Evolutionary conservation across 1,140 invertebrate genomes (phyloP), one percentile per base, ranked within the genome.

Genomic region (Pseudomyrmex gracilis): DNA sequence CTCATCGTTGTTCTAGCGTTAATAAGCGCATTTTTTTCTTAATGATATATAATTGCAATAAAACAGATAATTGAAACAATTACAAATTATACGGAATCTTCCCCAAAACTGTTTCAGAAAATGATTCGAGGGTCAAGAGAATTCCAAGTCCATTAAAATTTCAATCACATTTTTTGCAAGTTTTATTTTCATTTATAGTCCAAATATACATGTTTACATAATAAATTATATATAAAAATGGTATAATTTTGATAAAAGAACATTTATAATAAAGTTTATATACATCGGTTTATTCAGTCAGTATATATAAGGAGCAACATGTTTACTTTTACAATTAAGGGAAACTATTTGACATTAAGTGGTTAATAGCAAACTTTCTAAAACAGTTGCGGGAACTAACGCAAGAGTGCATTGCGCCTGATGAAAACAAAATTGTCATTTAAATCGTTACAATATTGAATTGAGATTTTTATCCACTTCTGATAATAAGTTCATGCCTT

Each of bases 141-240:
- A 92, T 91, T 91, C 80, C 87, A 91, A 92, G 90, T 92, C 91
- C 89, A 89, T 90, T 86, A 91, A 74, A 92, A 92, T 91, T 92
- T 92, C 90, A 90, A 93, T 93, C 89, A 92, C 85, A 90, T 87
- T 88, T 91, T 90, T 89, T 92, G 91, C 90, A 93, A 92, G 93
- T 84, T 93, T 93, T 93, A 93, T 93, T 93, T 93, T 92, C 91
- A 93, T 89, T 91, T 92, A 90, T 92, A 92, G 92, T 93, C 91
- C 91, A 93, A 93, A 93, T 93, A 93, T 93, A 93, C 93, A 93
- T 93, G 93, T 93, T 93, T 93, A 93, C 92, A 93, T 92, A 93
- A 92, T 93, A 92, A 93, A 92, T 93, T 93, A 93, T 93, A 93
- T 93, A 93, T 93, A 93, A 93, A 93, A 93, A 92, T 92, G 90